Base-by-base conservation (phyloP, 2,113 vertebrate genomes). In the Hiodon alosoides region DNA sequence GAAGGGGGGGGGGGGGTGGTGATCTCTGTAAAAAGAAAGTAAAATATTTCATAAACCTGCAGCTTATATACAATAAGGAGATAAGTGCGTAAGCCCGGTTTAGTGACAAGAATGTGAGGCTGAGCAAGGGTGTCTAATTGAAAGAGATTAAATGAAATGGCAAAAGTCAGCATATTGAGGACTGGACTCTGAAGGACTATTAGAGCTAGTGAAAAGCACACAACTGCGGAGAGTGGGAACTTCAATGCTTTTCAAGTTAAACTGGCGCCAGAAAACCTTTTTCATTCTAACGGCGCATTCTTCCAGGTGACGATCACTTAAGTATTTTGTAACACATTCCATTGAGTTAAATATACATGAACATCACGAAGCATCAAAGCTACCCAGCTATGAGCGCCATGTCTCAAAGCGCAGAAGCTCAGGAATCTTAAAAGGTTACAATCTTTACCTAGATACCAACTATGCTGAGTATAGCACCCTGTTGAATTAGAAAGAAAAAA, bases 121-220 rank as follows among this genome's bases (percentile, higher is more conserved):
- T 81, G 80, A 60, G 69, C 82, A 78, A 85, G 79, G 86, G 83
- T 83, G 71, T 79, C 85, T 90, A 90, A 90, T 90, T 91, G 89
- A 91, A 92, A 91, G 88, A 82, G 83, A 86, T 89, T 85, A 86
- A 86, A 82, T 73, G 81, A 89, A 88, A 86, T 78, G 79, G 81
- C 83, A 79, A 82, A 76, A 88, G 89, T 89, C 87, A 85, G 86
- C 85, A 84, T 81, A 79, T 83, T 83, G 85, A 72, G 65, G 83
- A 78, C 78, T 81, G 80, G 81, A 84, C 85, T 83, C 79, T 85
- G 86, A 82, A 83, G 85, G 85, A 83, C 86, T 86, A 80, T 85
- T 89, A 83, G 65, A 16, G 58, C 2, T 14, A 2, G 17, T 47
- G 53, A 2, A 55, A 58, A 55, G 5, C 7, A n/a, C n/a, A 16